Conservation (phyloP, 2,888 invertebrate genomes). For the Scotopteryx bipunctaria region DNA sequence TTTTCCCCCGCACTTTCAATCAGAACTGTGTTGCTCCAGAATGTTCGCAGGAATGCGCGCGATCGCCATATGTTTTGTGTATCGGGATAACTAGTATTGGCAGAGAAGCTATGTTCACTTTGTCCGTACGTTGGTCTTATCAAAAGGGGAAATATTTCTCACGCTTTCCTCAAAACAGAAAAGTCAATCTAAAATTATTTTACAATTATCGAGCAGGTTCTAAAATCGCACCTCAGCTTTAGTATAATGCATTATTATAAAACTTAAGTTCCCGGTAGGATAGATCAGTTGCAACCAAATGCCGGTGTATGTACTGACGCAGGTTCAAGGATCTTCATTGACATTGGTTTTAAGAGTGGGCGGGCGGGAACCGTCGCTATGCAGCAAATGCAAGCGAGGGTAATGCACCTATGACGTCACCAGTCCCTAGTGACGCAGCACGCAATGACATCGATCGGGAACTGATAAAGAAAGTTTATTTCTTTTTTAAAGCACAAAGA, state of each 20-base stretch:
- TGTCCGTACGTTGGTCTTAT: constrained; percentile 16
- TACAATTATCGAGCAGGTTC: too few relatives aligned
- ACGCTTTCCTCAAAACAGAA: too few relatives aligned
- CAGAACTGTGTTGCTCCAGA: constrained; percentile 68
- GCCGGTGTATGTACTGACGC: constrained; percentile 34
- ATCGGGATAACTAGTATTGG: constrained; percentile 58
- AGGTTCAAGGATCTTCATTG: constrained; percentile 57
- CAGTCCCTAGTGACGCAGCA: constrained; percentile 43
- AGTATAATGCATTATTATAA: neutral
- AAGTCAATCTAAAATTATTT: too few relatives aligned
- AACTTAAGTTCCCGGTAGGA: constrained; percentile 5
- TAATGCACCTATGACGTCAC: constrained; percentile 71
- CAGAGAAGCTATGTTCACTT: constrained; percentile 33
- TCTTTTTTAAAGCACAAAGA: neutral
- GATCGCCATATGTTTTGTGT: constrained; percentile 72
- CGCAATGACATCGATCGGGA: constrained; percentile 15
- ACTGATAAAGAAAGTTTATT: neutral
- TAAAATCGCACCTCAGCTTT: too few relatives aligned
- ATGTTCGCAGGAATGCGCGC: constrained; percentile 61
- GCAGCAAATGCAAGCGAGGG: constrained; percentile 53
- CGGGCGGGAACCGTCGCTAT: constrained; percentile 49
- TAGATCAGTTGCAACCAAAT: constrained; percentile 13
- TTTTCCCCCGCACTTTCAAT: constrained; percentile 52
- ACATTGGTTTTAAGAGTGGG: constrained; percentile 59
- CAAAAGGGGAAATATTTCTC: constrained; percentile 1